Conservation (phyloP, 2,113 vertebrate species). For the Carassius gibelio region DNA sequence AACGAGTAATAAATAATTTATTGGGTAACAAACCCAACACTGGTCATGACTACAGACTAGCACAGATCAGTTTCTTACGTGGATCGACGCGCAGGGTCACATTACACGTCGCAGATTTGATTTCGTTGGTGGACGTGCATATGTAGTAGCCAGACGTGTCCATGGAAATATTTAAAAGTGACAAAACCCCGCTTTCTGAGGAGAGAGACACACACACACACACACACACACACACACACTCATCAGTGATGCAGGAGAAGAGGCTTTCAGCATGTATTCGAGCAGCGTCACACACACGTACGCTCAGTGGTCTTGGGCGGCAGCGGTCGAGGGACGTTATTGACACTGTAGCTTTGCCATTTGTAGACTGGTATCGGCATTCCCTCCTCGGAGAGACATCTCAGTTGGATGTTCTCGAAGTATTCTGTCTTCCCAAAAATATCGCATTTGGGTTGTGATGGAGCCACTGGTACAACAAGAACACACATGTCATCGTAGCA, state of each 20-base stretch:
- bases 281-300: conserved; percentile 54
- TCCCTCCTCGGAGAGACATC: conserved; percentile 83
- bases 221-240: too few relatives aligned
- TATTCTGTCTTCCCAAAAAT: conserved; percentile 78
- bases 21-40: too few relatives aligned
- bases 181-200: conserved; percentile 67
- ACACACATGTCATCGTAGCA: background rate
- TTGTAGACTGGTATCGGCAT: conserved; percentile 82
- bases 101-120: conserved; percentile 76
- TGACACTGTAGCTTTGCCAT: conserved; percentile 74
- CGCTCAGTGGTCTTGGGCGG: conserved; percentile 57
- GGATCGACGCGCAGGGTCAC: conserved; percentile 78
- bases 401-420: conserved; percentile 81
- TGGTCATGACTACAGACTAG: too few relatives aligned
- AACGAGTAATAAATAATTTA: too few relatives aligned
- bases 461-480: conserved; percentile 75
- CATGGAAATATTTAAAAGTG: conserved; percentile 82
- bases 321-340: conserved; percentile 55
- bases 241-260: background rate
- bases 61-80: conserved; percentile 73
- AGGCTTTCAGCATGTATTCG: background rate
- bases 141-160: conserved; percentile 82
- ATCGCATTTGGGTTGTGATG: conserved; percentile 81
- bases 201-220: conserved; percentile 38
- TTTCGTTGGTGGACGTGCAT: conserved; percentile 81